phyloP scores from a whole-genome alignment of 2,888 invertebrate species.

The Amphipyra berbera region DNA sequence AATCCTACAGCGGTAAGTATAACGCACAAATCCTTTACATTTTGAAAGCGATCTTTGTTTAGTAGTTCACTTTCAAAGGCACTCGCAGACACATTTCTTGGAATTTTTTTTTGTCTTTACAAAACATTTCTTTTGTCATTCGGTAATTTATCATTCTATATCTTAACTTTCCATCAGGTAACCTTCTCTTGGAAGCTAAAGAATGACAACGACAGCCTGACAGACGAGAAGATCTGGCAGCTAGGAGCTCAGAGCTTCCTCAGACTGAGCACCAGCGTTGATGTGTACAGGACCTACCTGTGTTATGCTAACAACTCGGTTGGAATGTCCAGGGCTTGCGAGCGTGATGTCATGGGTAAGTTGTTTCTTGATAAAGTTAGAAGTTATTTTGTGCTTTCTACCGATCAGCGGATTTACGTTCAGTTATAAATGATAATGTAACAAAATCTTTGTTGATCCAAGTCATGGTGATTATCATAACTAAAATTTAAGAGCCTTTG shows the following conservation, averaged over 20 bases:
- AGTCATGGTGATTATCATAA: no score
- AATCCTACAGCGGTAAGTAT: conserved; percentile 92
- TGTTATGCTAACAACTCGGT: conserved; percentile 96
- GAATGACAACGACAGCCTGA: conserved; percentile 94
- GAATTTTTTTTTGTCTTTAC: no score
- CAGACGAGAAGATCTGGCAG: conserved; percentile 89
- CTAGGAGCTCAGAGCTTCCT: conserved; percentile 87
- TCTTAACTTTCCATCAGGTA: conserved; percentile 75
- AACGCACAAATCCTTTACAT: background rate
- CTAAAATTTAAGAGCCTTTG: no score
- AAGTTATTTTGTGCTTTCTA: no score
- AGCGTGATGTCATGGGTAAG: conserved; percentile 92
- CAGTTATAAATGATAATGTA: no score
- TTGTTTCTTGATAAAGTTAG: conserved; percentile 1
- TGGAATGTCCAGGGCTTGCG: conserved; percentile 91
- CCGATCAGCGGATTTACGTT: no score
- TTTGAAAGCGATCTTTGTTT: background rate
- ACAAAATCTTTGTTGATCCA: no score
- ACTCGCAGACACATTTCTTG: no score
- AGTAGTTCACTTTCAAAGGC: no score
- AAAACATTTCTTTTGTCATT: no score
- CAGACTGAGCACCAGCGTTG: conserved; percentile 78
- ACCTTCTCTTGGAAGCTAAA: conserved; percentile 96
- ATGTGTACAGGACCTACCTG: conserved; percentile 93
- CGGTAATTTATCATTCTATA: background rate